phyloP scores from a whole-genome alignment of 2,113 vertebrate genomes.

The Labrus mixtus region DNA sequence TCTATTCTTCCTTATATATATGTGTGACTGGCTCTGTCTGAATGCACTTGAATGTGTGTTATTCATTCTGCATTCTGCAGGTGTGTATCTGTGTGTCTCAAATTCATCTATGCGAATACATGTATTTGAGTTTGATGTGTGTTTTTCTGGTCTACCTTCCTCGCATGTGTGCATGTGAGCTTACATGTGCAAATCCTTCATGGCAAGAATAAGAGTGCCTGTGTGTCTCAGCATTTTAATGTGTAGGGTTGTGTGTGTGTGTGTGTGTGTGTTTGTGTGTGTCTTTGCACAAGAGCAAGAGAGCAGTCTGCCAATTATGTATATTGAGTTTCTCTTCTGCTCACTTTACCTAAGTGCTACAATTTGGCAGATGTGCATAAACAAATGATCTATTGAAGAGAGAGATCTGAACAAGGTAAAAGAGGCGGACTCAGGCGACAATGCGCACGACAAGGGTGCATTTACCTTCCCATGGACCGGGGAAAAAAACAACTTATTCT shows the following conservation, averaged over 20 bases:
- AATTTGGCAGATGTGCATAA: slow-evolving; percentile 79
- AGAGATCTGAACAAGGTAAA: slow-evolving; percentile 56
- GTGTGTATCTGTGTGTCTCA: slow-evolving; percentile 9
- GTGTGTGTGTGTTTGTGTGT: slow-evolving; percentile 16
- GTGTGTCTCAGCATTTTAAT: not conserved
- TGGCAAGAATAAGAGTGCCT: slow-evolving; percentile 14
- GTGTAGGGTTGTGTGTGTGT: not conserved
- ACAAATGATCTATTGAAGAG: slow-evolving; percentile 79
- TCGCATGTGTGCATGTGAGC: not conserved
- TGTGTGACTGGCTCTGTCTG: not conserved
- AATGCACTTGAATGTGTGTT: not conserved
- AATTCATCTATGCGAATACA: not conserved
- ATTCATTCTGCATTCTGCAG: slow-evolving; percentile 5
- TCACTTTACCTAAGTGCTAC: slow-evolving; percentile 83
- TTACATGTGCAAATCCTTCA: slow-evolving; percentile 7
- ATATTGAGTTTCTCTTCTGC: slow-evolving; percentile 75
- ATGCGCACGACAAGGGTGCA: slow-evolving; percentile 16
- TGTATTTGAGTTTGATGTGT: not conserved
- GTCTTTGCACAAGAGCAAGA: slow-evolving; percentile 33
- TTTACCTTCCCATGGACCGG: not conserved
- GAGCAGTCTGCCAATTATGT: slow-evolving; percentile 78
- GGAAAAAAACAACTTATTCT: not conserved
- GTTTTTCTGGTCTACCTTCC: not conserved
- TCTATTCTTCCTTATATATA: not conserved
- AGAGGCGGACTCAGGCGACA: slow-evolving; percentile 47